Conservation (phyloP, 2,888 invertebrate species). For the Seira musarum region DNA sequence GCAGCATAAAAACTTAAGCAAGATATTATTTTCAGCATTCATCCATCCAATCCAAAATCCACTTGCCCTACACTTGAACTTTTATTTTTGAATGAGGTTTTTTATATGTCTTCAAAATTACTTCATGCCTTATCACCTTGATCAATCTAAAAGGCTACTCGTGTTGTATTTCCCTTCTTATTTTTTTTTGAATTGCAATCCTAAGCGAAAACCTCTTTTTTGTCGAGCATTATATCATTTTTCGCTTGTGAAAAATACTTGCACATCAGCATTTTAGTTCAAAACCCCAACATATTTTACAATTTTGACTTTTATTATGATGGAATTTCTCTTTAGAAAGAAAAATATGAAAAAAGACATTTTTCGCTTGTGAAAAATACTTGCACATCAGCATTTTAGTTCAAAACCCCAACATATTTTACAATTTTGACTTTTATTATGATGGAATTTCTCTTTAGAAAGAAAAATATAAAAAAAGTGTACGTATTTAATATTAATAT, state of each 20-base stretch:
- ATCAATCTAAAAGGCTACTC: slow-evolving; percentile 60
- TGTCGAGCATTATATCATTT: background rate
- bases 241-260: slow-evolving; percentile 23
- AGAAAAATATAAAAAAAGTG: slow-evolving; percentile 1
- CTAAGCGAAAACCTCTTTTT: background rate
- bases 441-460: slow-evolving; percentile 13
- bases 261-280: slow-evolving; percentile 5
- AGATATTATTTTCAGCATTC: background rate
- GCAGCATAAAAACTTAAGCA: background rate
- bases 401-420: slow-evolving; percentile 10
- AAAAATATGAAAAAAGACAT: slow-evolving; percentile 2
- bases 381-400: slow-evolving; percentile 10
- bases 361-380: slow-evolving; percentile 20
- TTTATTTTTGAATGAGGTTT: slow-evolving; percentile 28
- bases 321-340: slow-evolving; percentile 16
- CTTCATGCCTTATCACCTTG: slow-evolving; percentile 51
- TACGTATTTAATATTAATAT: slow-evolving; percentile 28
- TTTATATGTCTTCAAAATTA: slow-evolving; percentile 59
- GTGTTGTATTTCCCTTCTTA: slow-evolving; percentile 56
- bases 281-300: slow-evolving; percentile 6
- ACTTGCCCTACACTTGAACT: slow-evolving; percentile 9
- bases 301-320: slow-evolving; percentile 14
- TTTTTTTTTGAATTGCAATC: slow-evolving; percentile 31
- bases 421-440: slow-evolving; percentile 14
- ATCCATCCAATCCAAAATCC: background rate